phyloP scores from a whole-genome alignment of 2,888 invertebrate species.

The Thumatha senex region DNA sequence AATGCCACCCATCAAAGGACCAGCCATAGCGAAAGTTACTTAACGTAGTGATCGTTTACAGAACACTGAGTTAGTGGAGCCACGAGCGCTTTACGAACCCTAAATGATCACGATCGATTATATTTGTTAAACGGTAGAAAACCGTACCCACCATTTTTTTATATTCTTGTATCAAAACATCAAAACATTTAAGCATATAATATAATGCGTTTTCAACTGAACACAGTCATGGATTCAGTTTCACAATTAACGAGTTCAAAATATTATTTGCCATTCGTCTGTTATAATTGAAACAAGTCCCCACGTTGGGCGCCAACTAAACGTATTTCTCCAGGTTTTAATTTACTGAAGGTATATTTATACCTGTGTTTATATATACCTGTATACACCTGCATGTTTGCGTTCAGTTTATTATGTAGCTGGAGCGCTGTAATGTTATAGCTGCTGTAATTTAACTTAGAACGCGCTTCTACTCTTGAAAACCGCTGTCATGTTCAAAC shows the following conservation, averaged over 20 bases:
- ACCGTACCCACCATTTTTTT: no score
- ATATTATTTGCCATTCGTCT: slow-evolving; percentile 13
- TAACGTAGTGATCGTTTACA: no score
- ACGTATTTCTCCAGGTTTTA: slow-evolving; percentile 23
- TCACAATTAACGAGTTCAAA: slow-evolving; percentile 2
- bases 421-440: slow-evolving; percentile 29
- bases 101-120: no score
- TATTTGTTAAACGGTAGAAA: no score
- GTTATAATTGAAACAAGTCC: slow-evolving; percentile 36
- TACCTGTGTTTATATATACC: slow-evolving; percentile 11
- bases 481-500: slow-evolving; percentile 14
- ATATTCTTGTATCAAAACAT: no score
- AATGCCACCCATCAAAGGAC: no score
- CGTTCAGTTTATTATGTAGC: slow-evolving; percentile 4
- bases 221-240: no score
- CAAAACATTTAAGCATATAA: no score
- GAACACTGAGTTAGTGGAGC: no score
- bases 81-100: no score
- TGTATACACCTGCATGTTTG: slow-evolving; percentile 1
- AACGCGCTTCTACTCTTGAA: slow-evolving; percentile 18
- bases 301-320: slow-evolving; percentile 47
- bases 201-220: no score
- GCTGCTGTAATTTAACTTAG: slow-evolving; percentile 22
- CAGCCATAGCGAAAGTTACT: no score
- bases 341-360: slow-evolving; percentile 5